Evolutionary conservation across 2,888 invertebrate species (phyloP).

Genomic region (Boloria selene): DNA sequence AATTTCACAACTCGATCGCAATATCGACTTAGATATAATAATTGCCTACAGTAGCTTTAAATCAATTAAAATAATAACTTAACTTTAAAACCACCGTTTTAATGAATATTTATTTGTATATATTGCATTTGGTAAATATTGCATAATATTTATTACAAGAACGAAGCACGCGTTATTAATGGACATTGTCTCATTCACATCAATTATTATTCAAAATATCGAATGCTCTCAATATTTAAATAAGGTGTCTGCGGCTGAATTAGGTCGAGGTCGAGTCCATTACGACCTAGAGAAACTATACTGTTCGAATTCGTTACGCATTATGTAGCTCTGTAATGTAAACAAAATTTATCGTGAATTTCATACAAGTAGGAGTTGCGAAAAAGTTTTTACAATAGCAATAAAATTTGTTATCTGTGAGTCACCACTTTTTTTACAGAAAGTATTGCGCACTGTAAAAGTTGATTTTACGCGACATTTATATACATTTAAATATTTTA

Average conservation of each 20-base stretch:
- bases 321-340: conserved; percentile 30
- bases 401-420: conserved; percentile 8
- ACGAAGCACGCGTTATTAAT: conserved; percentile 26
- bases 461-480: background rate
- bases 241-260: conserved; percentile 60
- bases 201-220: conserved; percentile 50
- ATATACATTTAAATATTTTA: conserved; percentile 8
- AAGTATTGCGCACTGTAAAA: background rate
- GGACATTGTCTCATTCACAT: conserved; percentile 37
- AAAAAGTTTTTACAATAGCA: conserved; percentile 9
- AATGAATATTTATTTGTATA: background rate
- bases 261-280: conserved; percentile 69
- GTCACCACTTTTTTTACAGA: conserved; percentile 6
- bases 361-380: conserved; percentile 6
- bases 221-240: conserved; percentile 60
- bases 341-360: conserved; percentile 28
- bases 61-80: too few species aligned
- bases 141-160: conserved; percentile 5
- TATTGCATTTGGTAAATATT: background rate
- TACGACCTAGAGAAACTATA: conserved; percentile 54
- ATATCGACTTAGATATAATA: too few species aligned
- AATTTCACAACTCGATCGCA: too few species aligned
- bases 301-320: conserved; percentile 48
- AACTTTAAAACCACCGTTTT: too few species aligned
- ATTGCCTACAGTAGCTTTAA: too few species aligned